Base-by-base conservation (phyloP, 1,140 invertebrate species). In the Zaprionus tsacasi region DNA sequence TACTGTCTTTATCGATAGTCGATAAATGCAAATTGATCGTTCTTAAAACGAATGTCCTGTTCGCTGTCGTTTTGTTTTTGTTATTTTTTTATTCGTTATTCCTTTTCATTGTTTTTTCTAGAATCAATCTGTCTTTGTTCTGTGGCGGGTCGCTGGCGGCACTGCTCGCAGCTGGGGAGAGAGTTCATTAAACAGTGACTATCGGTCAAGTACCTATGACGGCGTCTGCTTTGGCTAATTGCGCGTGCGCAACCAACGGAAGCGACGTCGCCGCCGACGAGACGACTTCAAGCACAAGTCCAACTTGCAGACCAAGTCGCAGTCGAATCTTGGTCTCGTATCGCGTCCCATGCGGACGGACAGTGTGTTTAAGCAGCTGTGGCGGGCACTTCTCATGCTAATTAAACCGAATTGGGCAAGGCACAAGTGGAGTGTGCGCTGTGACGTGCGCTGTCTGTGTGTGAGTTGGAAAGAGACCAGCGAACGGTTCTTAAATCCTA, bases 401-500 rank as follows among this genome's bases (percentile, higher is more conserved):
- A 88, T 88, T 88, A 88, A 87, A 80, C 76, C 58, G 83, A 81
- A 81, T 88, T 88, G 83, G 83, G 74, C 85, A 88, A 71, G 65
- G 77, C 77, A 64, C 73, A 82, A 88, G 79, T 81, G 79, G 70
- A 82, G 80, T 70, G 81, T 69, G 71, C 21, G n/a, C 21, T 52
- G 55, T 54, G n/a, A 30, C 45, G 45, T 25, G 17, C 15, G 15
- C 45, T 48, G n/a, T 45, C n/a, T 64, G 12, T 80, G 69, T 45
- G 38, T 21, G 65, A 69, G 63, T 15, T 63, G 60, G 17, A 78
- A 85, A 75, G 66, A 74, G 74, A 77, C 61, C 83, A 79, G 64
- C 69, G 76, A 87, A 87, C 83, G 79, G 82, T 87, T 87, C 83
- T 87, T 78, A 66, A 88, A 88, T 80, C 83, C 82, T 74, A 88